Conservation (phyloP, 2,797 vertebrate genomes). For the Hyperoplus lanceolatus region DNA sequence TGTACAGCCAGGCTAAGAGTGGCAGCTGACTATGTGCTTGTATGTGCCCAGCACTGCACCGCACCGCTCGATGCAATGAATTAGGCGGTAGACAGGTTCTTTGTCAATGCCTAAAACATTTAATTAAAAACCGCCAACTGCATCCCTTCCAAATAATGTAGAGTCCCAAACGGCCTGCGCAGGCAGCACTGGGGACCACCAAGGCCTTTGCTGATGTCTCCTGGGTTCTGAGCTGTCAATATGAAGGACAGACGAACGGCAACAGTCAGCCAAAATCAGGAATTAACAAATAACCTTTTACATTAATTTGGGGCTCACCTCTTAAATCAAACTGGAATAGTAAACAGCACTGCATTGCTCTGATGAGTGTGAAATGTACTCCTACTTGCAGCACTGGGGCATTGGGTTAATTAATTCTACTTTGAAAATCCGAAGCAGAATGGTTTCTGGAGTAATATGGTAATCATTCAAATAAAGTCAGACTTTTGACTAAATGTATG, state of each 20-base stretch:
- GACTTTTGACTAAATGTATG: background rate
- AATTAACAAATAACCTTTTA: conserved; percentile 58
- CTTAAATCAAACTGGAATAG: conserved; percentile 31
- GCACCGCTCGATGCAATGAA: conserved; percentile 42
- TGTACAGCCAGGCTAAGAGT: conserved; percentile 29
- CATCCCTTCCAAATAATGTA: conserved; percentile 51
- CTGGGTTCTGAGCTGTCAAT: conserved; percentile 45
- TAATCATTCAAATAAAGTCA: background rate
- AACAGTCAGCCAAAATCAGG: conserved; percentile 39
- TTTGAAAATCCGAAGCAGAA: background rate
- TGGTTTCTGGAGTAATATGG: background rate
- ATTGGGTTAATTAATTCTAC: conserved; percentile 22
- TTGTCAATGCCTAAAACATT: conserved; percentile 62
- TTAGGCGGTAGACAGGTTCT: conserved; percentile 63
- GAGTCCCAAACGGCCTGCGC: conserved; percentile 24
- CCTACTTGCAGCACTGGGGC: conserved; percentile 1
- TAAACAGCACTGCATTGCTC: conserved; percentile 8
- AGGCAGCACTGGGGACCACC: conserved; percentile 7
- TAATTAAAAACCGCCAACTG: conserved; percentile 64
- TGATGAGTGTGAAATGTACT: background rate
- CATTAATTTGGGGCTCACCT: conserved; percentile 21
- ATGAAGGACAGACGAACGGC: conserved; percentile 33
- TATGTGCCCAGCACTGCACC: conserved; percentile 8
- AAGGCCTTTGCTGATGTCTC: conserved; percentile 25
- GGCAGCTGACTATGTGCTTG: conserved; percentile 47